Evolutionary conservation across 2,888 invertebrate genomes (phyloP).

Genomic region (Polydrusus cervinus): DNA sequence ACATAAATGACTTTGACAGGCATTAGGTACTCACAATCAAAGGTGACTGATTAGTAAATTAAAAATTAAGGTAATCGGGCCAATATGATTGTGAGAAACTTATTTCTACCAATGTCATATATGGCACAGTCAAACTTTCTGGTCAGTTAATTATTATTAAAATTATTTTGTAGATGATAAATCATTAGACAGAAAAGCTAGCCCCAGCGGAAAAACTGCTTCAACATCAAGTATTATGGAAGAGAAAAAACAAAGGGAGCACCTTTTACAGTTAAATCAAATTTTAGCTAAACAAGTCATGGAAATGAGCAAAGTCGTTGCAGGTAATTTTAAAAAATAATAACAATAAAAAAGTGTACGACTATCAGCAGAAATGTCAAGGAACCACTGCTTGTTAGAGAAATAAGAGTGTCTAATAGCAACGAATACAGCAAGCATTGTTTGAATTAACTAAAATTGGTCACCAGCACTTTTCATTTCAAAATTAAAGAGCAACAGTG

Average conservation of each 20-base stretch:
- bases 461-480: not conserved
- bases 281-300: slow-evolving; percentile 94
- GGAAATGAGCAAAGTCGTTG: slow-evolving; percentile 95
- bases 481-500: too few relatives aligned
- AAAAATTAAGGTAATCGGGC: too few relatives aligned
- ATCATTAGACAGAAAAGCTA: slow-evolving; percentile 42
- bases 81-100: too few relatives aligned
- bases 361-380: not conserved
- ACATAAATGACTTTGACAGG: too few relatives aligned
- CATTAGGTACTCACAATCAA: too few relatives aligned
- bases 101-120: too few relatives aligned
- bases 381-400: too few relatives aligned
- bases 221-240: slow-evolving; percentile 74
- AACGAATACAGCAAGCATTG: not conserved
- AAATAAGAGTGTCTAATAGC: too few relatives aligned
- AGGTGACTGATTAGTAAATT: too few relatives aligned
- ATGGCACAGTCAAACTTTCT: too few relatives aligned
- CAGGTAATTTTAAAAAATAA: slow-evolving; percentile 81
- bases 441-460: not conserved
- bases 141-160: too few relatives aligned
- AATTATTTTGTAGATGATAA: slow-evolving; percentile 37
- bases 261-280: slow-evolving; percentile 92
- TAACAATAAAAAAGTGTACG: too few relatives aligned
- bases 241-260: slow-evolving; percentile 91
- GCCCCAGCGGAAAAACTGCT: slow-evolving; percentile 34